Conservation (phyloP, 2,797 vertebrate genomes). For the Sternotherus odoratus region DNA sequence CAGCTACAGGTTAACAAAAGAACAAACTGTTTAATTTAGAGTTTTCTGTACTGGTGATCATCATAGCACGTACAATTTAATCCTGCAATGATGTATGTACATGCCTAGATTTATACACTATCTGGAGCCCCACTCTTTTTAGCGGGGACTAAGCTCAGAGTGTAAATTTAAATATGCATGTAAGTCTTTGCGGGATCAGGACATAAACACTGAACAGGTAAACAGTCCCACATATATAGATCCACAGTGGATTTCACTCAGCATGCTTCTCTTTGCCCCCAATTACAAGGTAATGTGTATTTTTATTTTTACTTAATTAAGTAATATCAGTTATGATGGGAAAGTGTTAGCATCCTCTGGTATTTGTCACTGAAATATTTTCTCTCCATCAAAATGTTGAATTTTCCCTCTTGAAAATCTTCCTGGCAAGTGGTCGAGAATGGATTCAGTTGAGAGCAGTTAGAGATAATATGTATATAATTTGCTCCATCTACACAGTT, state of each 20-base stretch:
- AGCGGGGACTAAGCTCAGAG: neutral
- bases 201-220: neutral
- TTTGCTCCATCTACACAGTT: neutral
- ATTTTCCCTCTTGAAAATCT: neutral
- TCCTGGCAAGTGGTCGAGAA: neutral
- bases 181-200: neutral
- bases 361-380: neutral
- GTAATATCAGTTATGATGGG: neutral
- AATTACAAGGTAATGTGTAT: neutral
- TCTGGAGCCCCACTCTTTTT: conserved; percentile 30
- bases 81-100: conserved; percentile 67
- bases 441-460: neutral
- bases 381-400: neutral
- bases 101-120: conserved; percentile 57
- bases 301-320: neutral
- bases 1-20: conserved; percentile 64
- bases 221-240: neutral
- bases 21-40: conserved; percentile 63
- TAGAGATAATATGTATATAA: neutral
- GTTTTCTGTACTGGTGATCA: conserved; percentile 71
- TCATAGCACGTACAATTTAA: conserved; percentile 68
- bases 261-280: neutral
- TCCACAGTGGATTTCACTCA: neutral
- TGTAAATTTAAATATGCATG: neutral
- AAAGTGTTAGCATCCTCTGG: neutral